Conservation (phyloP, 2,888 invertebrate species). For the Norana najaformis region DNA sequence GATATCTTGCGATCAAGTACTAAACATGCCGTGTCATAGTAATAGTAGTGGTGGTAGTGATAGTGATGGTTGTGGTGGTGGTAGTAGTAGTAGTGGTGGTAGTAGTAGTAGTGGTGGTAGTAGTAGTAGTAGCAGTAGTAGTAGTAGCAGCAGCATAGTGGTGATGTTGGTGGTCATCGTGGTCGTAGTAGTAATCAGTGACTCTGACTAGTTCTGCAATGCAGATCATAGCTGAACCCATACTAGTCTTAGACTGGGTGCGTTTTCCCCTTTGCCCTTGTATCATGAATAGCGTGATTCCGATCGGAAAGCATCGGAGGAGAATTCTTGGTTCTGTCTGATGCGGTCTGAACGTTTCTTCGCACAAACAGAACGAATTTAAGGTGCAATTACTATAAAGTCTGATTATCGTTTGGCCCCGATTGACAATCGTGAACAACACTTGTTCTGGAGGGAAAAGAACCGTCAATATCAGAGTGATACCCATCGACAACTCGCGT, state of each 20-base stretch:
- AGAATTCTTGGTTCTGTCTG: neutral
- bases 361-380: neutral
- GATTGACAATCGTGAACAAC: neutral
- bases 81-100: no score
- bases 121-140: no score
- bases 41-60: no score
- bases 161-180: no score
- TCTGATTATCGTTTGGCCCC: constrained; percentile 13
- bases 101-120: no score
- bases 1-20: no score
- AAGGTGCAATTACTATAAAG: neutral
- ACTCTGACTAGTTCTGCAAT: neutral
- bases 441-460: neutral
- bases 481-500: neutral
- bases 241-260: neutral
- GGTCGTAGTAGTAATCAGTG: neutral
- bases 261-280: neutral
- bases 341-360: neutral
- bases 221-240: neutral
- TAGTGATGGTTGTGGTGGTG: no score
- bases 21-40: no score
- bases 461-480: neutral
- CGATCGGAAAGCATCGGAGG: neutral
- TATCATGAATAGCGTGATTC: neutral
- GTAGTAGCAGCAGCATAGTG: no score